phyloP scores from a whole-genome alignment of 1,140 invertebrate species.

The Drosophila lini region DNA sequence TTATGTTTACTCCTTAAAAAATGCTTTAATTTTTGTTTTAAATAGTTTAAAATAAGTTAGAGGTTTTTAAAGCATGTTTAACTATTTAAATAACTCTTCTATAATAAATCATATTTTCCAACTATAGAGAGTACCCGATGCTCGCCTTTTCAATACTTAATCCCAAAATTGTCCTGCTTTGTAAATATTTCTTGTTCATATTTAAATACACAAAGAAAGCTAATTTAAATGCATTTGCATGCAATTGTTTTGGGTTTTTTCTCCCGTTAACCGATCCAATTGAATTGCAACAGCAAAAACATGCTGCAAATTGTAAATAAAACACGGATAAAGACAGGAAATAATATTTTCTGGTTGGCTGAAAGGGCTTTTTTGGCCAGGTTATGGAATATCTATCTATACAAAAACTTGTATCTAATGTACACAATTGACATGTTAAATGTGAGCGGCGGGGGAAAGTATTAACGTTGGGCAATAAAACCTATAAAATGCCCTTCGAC shows the following conservation, averaged over 20 bases:
- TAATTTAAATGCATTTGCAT: slow-evolving; percentile 33
- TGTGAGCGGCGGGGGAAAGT: neutral
- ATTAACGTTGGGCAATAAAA: slow-evolving; percentile 37
- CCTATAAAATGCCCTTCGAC: slow-evolving; percentile 23
- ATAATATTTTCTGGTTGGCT: slow-evolving; percentile 17
- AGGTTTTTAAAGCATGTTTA: neutral
- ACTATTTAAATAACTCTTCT: no score
- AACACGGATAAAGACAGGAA: slow-evolving; percentile 12
- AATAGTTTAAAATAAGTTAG: neutral
- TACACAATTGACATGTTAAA: slow-evolving; percentile 35
- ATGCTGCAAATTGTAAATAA: slow-evolving; percentile 15
- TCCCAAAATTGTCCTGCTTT: neutral
- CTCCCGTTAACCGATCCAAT: neutral
- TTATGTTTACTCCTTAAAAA: neutral
- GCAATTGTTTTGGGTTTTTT: slow-evolving; percentile 3
- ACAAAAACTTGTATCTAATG: slow-evolving; percentile 29
- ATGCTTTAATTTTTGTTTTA: neutral
- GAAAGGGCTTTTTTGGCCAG: slow-evolving; percentile 11
- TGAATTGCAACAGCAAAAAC: slow-evolving; percentile 17
- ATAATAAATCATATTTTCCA: neutral
- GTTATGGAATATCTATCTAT: slow-evolving; percentile 8
- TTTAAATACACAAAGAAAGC: slow-evolving; percentile 22
- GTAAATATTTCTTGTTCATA: slow-evolving; percentile 6
- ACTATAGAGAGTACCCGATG: neutral
- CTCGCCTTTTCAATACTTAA: neutral